A percentile compares a stretch with the other conserved stretches of the same genome.
Evolutionary conservation across 1,140 invertebrate species (phyloP).

Genomic region (Caenorhabditis tropicalis): DNA sequence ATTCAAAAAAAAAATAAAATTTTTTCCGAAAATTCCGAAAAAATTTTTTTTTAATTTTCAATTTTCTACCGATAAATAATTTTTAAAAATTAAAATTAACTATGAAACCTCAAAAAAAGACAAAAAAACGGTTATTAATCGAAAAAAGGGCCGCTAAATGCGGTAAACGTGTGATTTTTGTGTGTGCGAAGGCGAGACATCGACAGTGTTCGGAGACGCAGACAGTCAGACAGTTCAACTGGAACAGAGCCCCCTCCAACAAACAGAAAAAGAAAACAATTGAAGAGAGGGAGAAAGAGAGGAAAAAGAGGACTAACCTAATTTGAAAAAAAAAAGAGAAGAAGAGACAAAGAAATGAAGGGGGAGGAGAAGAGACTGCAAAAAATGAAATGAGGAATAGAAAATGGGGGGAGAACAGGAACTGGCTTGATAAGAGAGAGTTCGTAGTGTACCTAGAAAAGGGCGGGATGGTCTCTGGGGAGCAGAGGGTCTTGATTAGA

Average conservation of each 20-base stretch:
- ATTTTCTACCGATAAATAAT: neutral
- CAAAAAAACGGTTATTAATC: too few relatives aligned
- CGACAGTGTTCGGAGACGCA: neutral
- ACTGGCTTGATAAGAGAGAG: neutral
- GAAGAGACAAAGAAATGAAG: too few relatives aligned
- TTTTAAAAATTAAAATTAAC: too few relatives aligned
- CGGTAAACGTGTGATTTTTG: neutral
- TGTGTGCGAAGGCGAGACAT: neutral
- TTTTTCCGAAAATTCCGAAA: too few relatives aligned
- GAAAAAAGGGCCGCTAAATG: neutral
- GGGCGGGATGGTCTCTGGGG: neutral
- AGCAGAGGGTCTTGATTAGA: neutral
- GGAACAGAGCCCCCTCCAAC: neutral
- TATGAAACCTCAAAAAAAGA: too few relatives aligned
- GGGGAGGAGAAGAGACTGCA: neutral
- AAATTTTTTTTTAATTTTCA: too few relatives aligned
- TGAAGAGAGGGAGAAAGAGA: neutral
- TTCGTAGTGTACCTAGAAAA: too few relatives aligned
- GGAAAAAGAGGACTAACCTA: neutral
- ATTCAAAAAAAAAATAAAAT: too few relatives aligned
- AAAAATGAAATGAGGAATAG: neutral
- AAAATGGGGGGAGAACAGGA: neutral
- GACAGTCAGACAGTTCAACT: neutral
- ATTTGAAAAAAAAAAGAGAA: conserved; percentile 6
- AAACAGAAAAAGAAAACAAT: conserved; percentile 11